A percentile compares a stretch with the other conserved stretches of the same genome.
phyloP scores from a whole-genome alignment of 1,140 invertebrate species.

The Zelostemma sp. region DNA sequence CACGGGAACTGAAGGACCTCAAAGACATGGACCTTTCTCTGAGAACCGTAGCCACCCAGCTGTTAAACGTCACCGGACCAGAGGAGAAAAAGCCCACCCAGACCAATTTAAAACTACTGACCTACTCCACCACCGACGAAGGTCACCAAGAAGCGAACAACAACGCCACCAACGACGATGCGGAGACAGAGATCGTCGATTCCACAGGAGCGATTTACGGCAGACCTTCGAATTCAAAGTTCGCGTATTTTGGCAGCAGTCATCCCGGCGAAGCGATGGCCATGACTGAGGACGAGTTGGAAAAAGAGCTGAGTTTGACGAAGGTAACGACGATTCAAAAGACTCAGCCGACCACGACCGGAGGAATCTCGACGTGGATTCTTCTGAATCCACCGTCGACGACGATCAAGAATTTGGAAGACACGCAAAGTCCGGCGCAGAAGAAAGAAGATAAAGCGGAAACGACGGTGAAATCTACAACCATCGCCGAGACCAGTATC shows the following conservation, averaged over 20 bases:
- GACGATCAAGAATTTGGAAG: constrained; percentile 56
- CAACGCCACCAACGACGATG: not conserved
- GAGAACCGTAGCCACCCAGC: constrained; percentile 64
- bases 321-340: constrained; percentile 56
- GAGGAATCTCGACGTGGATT: constrained; percentile 82
- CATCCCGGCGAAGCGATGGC: constrained; percentile 68
- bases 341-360: constrained; percentile 73
- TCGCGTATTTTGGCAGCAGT: constrained; percentile 62
- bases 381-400: constrained; percentile 74
- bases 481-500: constrained; percentile 8
- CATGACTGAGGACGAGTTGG: constrained; percentile 66
- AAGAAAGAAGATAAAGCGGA: constrained; percentile 31
- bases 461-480: constrained; percentile 22
- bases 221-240: constrained; percentile 65
- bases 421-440: constrained; percentile 9
- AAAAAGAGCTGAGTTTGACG: constrained; percentile 56
- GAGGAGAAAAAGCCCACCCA: constrained; percentile 30
- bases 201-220: constrained; percentile 47
- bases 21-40: constrained; percentile 64
- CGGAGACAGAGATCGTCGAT: constrained; percentile 26
- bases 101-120: not conserved
- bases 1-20: constrained; percentile 56
- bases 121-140: not conserved
- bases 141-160: not conserved
- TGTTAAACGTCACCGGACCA: constrained; percentile 57